Conservation (phyloP, 2,797 vertebrate genomes). For the Crenichthys baileyi region DNA sequence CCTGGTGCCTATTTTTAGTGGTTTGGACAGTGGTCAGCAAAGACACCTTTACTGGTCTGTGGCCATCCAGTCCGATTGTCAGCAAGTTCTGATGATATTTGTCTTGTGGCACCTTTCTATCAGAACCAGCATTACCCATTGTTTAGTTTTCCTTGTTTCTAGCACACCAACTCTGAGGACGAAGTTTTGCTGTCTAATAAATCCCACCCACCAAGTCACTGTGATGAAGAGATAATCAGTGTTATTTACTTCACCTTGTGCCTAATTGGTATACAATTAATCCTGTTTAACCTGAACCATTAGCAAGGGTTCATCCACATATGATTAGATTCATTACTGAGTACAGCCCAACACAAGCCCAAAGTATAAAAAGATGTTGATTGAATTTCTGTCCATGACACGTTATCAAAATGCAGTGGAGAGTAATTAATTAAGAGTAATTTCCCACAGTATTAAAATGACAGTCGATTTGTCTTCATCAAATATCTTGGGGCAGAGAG, state of each 20-base stretch:
- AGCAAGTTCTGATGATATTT: neutral
- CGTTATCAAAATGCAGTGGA: constrained; percentile 11
- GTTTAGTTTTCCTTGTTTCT: no score
- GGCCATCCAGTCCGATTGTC: neutral
- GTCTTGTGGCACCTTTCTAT: neutral
- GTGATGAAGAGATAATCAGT: no score
- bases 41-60: neutral
- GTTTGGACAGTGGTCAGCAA: neutral
- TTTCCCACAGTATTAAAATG: constrained; percentile 15
- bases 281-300: constrained; percentile 25
- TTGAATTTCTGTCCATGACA: constrained; percentile 16
- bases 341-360: constrained; percentile 5
- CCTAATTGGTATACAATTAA: constrained; percentile 27
- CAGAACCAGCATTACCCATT: no score
- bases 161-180: no score
- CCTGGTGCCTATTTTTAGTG: neutral
- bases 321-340: constrained; percentile 21
- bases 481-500: constrained; percentile 18
- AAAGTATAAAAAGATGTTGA: constrained; percentile 3
- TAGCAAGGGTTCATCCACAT: constrained; percentile 13
- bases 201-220: no score
- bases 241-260: no score
- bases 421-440: constrained; percentile 11
- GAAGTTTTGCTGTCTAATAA: no score
- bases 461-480: constrained; percentile 43